These are phyloP conservation scores for Cephalopachus bancanus DNA, from an alignment of 2,797 vertebrate species.

Conservation along the genomic window DNA sequence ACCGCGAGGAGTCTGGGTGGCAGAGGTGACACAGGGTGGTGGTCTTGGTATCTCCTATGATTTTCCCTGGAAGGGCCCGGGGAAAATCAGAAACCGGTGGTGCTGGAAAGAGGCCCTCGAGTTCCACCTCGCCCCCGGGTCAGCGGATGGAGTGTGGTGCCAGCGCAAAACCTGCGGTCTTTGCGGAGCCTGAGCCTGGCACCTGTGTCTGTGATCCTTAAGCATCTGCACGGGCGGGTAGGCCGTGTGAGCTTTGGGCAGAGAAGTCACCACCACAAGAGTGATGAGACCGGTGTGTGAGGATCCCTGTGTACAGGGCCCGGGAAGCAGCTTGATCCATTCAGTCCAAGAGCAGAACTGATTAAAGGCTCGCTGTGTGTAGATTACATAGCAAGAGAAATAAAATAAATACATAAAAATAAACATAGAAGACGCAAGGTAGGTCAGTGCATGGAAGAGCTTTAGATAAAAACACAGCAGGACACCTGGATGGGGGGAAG, in stretches of 20 bases:
- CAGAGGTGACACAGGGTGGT: not conserved
- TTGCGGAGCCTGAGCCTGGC: not conserved
- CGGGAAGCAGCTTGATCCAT: not conserved
- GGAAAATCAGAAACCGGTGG: not conserved
- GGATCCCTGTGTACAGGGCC: not conserved
- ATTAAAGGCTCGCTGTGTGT: not conserved
- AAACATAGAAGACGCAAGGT: not conserved
- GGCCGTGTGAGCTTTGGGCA: not conserved
- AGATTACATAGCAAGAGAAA: not conserved
- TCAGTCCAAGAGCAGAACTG: not conserved
- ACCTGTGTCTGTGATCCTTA: not conserved
- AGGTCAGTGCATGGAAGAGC: not conserved
- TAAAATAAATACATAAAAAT: not conserved
- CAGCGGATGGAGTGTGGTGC: not conserved
- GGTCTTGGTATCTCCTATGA: not conserved
- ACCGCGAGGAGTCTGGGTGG: no score
- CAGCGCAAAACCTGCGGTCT: not conserved
- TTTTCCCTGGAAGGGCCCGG: not conserved
- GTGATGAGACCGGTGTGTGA: not conserved
- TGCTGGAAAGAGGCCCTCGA: not conserved
- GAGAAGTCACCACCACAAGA: not conserved
- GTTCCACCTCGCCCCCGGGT: not conserved
- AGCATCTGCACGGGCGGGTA: not conserved
- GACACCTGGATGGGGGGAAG: no score
- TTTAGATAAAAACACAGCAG: not conserved